phyloP scores from a whole-genome alignment of 2,888 invertebrate genomes.

The Platerodrilus igneus region DNA sequence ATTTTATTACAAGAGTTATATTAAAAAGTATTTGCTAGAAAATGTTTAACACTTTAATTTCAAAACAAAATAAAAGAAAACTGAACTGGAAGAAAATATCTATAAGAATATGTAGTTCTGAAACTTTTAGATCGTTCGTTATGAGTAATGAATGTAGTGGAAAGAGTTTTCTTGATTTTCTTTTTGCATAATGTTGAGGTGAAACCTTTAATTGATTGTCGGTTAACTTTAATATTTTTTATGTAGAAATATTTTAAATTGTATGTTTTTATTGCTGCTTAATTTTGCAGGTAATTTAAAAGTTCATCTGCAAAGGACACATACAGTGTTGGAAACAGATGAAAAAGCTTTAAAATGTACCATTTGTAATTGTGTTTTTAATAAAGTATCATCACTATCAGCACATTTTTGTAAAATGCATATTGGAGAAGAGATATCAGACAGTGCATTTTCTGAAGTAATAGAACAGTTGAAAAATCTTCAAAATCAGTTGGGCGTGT shows the following conservation, averaged over 20 bases:
- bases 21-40: too few species aligned
- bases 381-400: constrained; percentile 61
- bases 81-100: too few species aligned
- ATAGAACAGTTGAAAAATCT: constrained; percentile 37
- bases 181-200: too few species aligned
- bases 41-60: too few species aligned
- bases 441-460: constrained; percentile 31
- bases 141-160: too few species aligned
- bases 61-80: too few species aligned
- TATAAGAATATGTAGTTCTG: too few species aligned
- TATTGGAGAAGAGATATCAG: constrained; percentile 31
- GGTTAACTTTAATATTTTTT: constrained; percentile 1
- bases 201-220: constrained; percentile 8
- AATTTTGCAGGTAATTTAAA: constrained; percentile 51
- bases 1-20: too few species aligned
- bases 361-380: constrained; percentile 64
- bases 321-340: constrained; percentile 53
- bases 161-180: too few species aligned
- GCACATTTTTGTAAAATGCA: constrained; percentile 63
- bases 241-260: background rate
- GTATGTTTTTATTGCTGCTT: constrained; percentile 7
- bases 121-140: too few species aligned
- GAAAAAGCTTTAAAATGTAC: constrained; percentile 57
- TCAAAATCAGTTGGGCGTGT: constrained; percentile 25
- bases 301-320: constrained; percentile 59